Evolutionary conservation across 2,888 invertebrate genomes (phyloP).

Genomic region (Mayetiola destructor): DNA sequence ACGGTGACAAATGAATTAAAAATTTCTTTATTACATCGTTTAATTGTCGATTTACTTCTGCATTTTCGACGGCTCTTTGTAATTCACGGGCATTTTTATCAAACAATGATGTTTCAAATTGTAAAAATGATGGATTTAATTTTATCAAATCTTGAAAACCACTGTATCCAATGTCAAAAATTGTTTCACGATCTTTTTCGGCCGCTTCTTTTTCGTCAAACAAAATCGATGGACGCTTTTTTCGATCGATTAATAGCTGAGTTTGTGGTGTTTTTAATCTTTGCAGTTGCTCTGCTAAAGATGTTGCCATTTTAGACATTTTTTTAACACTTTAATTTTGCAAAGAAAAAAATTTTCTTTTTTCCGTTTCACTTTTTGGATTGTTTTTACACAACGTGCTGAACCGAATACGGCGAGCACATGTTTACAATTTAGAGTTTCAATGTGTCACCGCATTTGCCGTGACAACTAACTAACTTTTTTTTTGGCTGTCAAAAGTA

Average conservation of each 20-base stretch:
- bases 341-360: too few relatives aligned
- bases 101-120: constrained; percentile 65
- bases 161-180: constrained; percentile 72
- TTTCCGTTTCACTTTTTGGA: too few relatives aligned
- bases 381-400: too few relatives aligned
- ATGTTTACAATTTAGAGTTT: too few relatives aligned
- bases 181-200: constrained; percentile 64
- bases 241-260: constrained; percentile 46
- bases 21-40: constrained; percentile 64
- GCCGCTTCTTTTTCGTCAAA: constrained; percentile 87
- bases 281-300: constrained; percentile 63
- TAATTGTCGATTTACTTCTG: constrained; percentile 59
- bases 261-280: constrained; percentile 65
- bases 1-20: constrained; percentile 69
- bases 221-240: constrained; percentile 64
- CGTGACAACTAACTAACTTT: too few relatives aligned
- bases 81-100: constrained; percentile 59
- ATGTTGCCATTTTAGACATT: constrained; percentile 45
- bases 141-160: constrained; percentile 71
- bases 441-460: too few relatives aligned
- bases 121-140: constrained; percentile 54
- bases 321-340: too few relatives aligned
- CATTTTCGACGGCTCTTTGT: constrained; percentile 63
- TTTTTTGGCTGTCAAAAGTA: too few relatives aligned
- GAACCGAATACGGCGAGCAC: too few relatives aligned